Evolutionary conservation across 2,888 invertebrate species (phyloP), one percentile per base, ranked within the genome.

Genomic region (Lutraria lutraria): DNA sequence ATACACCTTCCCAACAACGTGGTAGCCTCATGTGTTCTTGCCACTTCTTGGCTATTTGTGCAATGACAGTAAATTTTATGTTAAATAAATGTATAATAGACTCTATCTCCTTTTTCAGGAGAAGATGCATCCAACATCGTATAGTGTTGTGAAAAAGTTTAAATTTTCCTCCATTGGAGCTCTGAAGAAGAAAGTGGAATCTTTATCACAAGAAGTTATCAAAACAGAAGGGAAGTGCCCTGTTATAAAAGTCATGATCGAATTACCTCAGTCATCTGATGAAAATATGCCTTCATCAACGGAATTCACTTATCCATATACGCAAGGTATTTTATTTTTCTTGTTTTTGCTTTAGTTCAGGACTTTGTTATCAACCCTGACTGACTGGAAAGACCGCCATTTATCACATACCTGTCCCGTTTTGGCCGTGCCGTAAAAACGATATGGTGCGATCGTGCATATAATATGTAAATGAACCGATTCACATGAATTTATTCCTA

Each of bases 171-270:
- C 83, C 0, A 34, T 83, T 34, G 63, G 43, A 16, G 10, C 43
- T 25, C 52, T 83, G 34, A 83, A 43, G 34, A 31, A 15, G 21
- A 68, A 68, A 29, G 68, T 83, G n/a, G 83, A 83, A 16, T 25
- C 43, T 1, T 68, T 83, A 52, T 29, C 83, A 0, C 68, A 68
- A 31, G 76, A 52, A 76, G 54, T 76, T 25, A 53, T 76, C 0
- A 84, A 76, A 25, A 84, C 76, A 29, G 76, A 76, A 54, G 84
- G 84, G 31, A 76, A 54, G 16, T 0, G 25, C 19, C 25, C 43
- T 29, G 54, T 19, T 34, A 76, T 84, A 3, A 53, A 13, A 25
- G 84, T 84, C 0, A 53, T 84, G 76, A 54, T 84, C 25, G 84
- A 84, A 53, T 16, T 84, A 84, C 72, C 76, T 29, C 72, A 29